A percentile compares a stretch with the other conserved stretches of the same genome.
These are phyloP conservation scores for Chloropsis cyanopogon DNA, from an alignment of 2,113 vertebrate genomes.

Conservation along the genomic window DNA sequence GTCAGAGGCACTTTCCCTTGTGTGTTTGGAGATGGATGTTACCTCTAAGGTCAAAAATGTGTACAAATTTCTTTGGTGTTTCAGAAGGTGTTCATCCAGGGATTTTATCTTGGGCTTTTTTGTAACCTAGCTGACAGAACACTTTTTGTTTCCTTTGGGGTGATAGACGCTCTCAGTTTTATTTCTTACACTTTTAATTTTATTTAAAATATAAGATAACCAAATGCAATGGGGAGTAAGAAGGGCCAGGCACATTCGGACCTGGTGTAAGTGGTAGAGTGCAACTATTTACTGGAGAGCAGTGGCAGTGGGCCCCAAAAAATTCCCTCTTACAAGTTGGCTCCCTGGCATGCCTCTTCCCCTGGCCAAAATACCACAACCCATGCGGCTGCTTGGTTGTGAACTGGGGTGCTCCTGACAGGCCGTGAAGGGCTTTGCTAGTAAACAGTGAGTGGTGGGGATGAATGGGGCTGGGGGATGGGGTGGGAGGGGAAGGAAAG, in stretches of 20 bases:
- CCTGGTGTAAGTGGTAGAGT: not conserved
- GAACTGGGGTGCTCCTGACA: not conserved
- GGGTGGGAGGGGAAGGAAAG: not conserved
- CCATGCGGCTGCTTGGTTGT: not conserved
- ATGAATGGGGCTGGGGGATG: slow-evolving; percentile 19
- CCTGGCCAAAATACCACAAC: not conserved
- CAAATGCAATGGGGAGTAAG: not conserved
- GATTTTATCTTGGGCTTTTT: not conserved
- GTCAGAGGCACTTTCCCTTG: not conserved
- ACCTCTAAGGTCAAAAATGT: not conserved
- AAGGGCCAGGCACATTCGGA: not conserved
- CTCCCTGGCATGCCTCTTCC: not conserved
- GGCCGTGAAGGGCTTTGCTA: not conserved
- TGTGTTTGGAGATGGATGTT: not conserved
- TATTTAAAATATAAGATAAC: not conserved
- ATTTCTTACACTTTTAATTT: not conserved
- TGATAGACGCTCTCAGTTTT: not conserved
- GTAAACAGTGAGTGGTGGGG: not conserved
- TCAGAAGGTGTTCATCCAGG: not conserved
- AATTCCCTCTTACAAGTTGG: not conserved
- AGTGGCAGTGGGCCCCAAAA: not conserved
- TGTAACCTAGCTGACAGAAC: not conserved
- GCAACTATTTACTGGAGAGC: not conserved
- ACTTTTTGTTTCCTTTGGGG: not conserved
- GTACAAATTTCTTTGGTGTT: not conserved